Base-by-base conservation (phyloP, 2,888 invertebrate species). In the Drosophila trichaetosa region DNA sequence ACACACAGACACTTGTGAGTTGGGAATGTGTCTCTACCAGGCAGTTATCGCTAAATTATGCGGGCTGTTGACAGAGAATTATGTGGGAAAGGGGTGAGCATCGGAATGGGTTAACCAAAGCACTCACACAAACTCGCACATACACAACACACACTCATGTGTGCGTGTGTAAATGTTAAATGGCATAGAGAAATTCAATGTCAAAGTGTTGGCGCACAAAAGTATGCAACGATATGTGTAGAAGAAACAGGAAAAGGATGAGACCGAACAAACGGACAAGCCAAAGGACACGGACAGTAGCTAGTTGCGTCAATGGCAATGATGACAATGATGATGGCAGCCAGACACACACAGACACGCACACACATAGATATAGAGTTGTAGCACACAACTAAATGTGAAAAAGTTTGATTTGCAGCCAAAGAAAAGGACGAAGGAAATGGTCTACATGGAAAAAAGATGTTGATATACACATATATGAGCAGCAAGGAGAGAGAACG, bases 151-250 rank as follows among this genome's bases (percentile, higher is more conserved):
- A 67, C 13, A 60, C 10, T 64, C 42, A 6, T 21, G 21, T 13
- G 11, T 16, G 8, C 46, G 46, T 46, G 46, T 68, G 61, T 27
- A 38, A 71, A 63, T 72, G 78, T 69, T 84, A 79, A 84, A 82
- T 75, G 81, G 73, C 79, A 82, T 69, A 77, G 76, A 87, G 81
- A 85, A 87, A 85, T 85, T 87, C 88, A 88, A 86, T 86, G 87
- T 80, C 88, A 88, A 82, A 82, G 88, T 69, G 62, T 67, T 80
- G 67, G 63, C 68, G 77, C 83, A 78, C 75, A 83, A 83, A 83
- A 83, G 81, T 78, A 75, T 80, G 59, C 81, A 36, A 76, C 58
- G 69, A 76, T 76, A 71, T 79, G 53, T 80, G 53, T n/a, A 40
- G 29, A 53, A 36, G 49, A 8, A 48, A 42, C 48, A 54, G 72